phyloP scores from a whole-genome alignment of 2,888 invertebrate genomes.

The Leptopilina drosophilae region DNA sequence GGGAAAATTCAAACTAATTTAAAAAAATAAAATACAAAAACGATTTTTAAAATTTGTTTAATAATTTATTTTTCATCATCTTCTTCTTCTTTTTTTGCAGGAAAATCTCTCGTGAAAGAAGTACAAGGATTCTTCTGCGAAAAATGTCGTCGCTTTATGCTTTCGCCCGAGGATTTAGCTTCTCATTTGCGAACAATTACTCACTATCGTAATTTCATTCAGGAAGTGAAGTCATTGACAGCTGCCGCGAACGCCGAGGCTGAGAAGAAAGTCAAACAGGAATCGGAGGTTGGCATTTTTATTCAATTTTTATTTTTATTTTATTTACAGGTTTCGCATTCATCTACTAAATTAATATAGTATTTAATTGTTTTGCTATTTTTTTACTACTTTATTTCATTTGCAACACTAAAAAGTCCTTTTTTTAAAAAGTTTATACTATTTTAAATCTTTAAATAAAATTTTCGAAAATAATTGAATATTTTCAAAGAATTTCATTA shows the following conservation, averaged over 20 bases:
- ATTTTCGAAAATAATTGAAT: too few relatives aligned
- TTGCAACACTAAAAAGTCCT: too few relatives aligned
- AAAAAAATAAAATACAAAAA: too few relatives aligned
- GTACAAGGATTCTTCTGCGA: conserved; percentile 73
- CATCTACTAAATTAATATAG: background rate
- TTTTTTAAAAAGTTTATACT: background rate
- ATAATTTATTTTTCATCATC: background rate
- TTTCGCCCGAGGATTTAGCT: conserved; percentile 71
- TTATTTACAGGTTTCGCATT: background rate
- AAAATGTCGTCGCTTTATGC: conserved; percentile 74
- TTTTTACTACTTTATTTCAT: background rate
- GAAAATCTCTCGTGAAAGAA: conserved; percentile 73
- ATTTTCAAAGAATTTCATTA: too few relatives aligned
- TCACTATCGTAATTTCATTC: conserved; percentile 73
- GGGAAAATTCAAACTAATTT: conserved; percentile 1
- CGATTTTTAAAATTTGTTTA: background rate
- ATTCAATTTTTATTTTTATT: background rate
- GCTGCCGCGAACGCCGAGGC: conserved; percentile 58
- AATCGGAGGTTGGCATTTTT: conserved; percentile 60
- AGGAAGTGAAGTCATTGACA: conserved; percentile 70
- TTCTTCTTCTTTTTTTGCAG: conserved; percentile 41
- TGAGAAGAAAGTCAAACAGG: conserved; percentile 56
- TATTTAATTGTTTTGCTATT: background rate
- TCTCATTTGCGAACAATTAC: conserved; percentile 72
- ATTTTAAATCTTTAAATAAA: too few relatives aligned